Conservation (phyloP, 2,113 vertebrate species). For the Aviceda subcristata region DNA sequence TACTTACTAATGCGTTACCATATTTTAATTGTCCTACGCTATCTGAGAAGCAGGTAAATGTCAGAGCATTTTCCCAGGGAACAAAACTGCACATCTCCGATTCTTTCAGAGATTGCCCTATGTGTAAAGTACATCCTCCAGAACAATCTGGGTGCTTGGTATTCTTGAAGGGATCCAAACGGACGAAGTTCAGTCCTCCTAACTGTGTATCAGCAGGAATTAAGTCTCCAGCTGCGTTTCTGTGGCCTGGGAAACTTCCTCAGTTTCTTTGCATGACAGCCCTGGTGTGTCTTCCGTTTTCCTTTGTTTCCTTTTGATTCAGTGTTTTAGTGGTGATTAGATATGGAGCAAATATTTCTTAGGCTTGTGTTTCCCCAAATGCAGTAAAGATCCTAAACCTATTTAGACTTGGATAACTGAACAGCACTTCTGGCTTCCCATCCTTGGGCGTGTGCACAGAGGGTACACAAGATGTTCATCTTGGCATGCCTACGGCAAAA, state of each 20-base stretch:
- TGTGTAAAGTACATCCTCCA: background rate
- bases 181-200: background rate
- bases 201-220: fast-evolving
- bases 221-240: background rate
- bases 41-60: background rate
- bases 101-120: background rate
- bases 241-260: background rate
- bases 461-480: background rate
- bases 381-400: background rate
- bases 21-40: background rate
- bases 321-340: background rate
- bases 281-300: background rate
- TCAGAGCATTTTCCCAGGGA: background rate
- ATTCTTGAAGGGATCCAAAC: background rate
- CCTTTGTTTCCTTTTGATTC: background rate
- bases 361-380: background rate
- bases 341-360: background rate
- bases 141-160: background rate
- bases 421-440: background rate
- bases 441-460: fast-evolving
- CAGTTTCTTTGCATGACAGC: background rate
- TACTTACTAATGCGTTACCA: background rate
- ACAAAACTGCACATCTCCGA: background rate
- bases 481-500: background rate
- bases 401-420: background rate